Percentiles rank a stretch among this genome's conserved stretches.
Conservation (phyloP, 2,888 invertebrate genomes). For the Seira musarum region DNA sequence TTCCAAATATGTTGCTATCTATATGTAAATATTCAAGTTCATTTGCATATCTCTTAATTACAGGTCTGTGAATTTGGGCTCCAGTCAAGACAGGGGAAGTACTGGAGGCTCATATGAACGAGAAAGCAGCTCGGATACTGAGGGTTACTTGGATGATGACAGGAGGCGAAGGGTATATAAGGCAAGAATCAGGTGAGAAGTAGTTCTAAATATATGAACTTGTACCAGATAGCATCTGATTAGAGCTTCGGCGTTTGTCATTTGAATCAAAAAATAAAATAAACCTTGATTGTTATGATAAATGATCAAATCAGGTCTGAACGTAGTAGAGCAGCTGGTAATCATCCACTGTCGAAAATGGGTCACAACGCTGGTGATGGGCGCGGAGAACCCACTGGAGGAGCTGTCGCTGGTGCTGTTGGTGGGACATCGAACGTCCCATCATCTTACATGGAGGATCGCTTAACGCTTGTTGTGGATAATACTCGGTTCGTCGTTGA, state of each 20-base stretch:
- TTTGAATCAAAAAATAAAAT: no score
- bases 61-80: neutral
- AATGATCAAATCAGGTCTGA: conserved; percentile 52
- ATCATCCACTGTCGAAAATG: conserved; percentile 54
- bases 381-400: conserved; percentile 72
- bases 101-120: conserved; percentile 65
- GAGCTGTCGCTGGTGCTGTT: conserved; percentile 71
- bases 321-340: conserved; percentile 47
- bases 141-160: conserved; percentile 85
- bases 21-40: no score
- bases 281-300: no score
- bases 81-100: conserved; percentile 18
- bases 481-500: conserved; percentile 95
- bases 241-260: no score
- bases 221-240: conserved; percentile 20
- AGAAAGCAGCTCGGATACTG: conserved; percentile 80
- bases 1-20: no score
- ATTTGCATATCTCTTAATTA: no score
- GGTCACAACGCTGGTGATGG: conserved; percentile 33
- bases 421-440: conserved; percentile 47
- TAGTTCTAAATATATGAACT: conserved; percentile 32
- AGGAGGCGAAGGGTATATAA: conserved; percentile 80
- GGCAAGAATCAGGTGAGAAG: conserved; percentile 79
- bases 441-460: conserved; percentile 77
- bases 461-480: conserved; percentile 94